phyloP scores from a whole-genome alignment of 2,888 invertebrate genomes.

The Ligdia adustata region DNA sequence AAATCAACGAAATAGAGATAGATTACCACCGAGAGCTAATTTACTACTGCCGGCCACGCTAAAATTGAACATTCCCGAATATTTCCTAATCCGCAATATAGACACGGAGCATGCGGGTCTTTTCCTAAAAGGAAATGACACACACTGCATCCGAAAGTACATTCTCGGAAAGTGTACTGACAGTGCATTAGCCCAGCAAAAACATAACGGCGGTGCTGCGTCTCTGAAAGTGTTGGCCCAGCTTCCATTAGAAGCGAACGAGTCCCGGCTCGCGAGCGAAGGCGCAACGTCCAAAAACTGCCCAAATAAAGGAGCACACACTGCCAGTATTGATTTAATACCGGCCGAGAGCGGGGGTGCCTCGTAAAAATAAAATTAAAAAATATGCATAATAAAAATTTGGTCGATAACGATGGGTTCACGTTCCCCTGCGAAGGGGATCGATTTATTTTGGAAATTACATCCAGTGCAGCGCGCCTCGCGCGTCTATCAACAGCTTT shows the following conservation, averaged over 20 bases:
- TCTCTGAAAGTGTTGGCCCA: conserved; percentile 33
- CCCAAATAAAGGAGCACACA: conserved; percentile 37
- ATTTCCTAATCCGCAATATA: neutral
- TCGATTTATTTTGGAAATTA: conserved; percentile 48
- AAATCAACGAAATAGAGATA: no score
- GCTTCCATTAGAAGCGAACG: conserved; percentile 36
- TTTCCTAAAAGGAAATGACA: conserved; percentile 12
- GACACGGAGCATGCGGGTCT: neutral
- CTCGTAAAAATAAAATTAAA: conserved; percentile 77
- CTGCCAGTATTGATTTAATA: conserved; percentile 46
- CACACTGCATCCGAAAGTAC: neutral
- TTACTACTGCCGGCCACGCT: no score
- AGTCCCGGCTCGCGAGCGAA: conserved; percentile 19
- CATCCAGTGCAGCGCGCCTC: conserved; percentile 21
- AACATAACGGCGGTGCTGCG: conserved; percentile 16
- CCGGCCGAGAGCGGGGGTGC: conserved; percentile 53
- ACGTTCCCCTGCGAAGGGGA: conserved; percentile 59
- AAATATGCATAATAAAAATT: conserved; percentile 79
- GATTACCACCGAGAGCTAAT: no score
- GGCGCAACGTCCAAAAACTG: conserved; percentile 27
- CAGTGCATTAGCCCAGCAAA: conserved; percentile 42
- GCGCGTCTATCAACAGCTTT: conserved; percentile 1
- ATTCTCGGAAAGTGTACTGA: conserved; percentile 16
- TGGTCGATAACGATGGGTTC: conserved; percentile 70
- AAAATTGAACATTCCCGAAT: no score